Conservation (phyloP, 2,888 invertebrate genomes). For the Cephalotes varians region DNA sequence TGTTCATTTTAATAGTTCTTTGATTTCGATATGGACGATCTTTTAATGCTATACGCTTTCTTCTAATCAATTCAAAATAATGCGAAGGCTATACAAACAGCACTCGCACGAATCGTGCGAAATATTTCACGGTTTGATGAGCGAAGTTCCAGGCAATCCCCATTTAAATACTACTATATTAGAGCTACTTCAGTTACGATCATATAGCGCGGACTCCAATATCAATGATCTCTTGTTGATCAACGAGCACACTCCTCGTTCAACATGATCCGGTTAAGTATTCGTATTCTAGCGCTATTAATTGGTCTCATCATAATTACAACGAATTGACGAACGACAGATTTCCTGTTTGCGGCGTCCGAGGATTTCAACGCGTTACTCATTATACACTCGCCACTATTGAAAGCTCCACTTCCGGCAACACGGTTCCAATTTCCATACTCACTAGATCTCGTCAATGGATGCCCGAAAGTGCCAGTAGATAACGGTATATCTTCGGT, state of each 20-base stretch:
- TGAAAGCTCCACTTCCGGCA: conserved; percentile 66
- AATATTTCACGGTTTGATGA: conserved; percentile 28
- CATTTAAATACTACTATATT: conserved; percentile 23
- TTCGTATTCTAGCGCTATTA: conserved; percentile 19
- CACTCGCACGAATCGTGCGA: conserved; percentile 48
- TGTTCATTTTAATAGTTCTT: background rate
- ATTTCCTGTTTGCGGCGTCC: conserved; percentile 43
- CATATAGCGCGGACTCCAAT: background rate
- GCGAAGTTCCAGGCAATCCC: background rate
- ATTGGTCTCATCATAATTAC: conserved; percentile 38
- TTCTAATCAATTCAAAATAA: conserved; percentile 42
- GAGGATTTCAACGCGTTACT: conserved; percentile 26
- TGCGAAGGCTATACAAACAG: conserved; percentile 18
- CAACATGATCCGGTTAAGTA: background rate
- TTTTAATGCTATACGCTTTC: conserved; percentile 13
- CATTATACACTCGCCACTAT: conserved; percentile 37
- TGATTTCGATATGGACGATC: background rate
- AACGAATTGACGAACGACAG: conserved; percentile 37
- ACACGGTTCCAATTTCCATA: conserved; percentile 72
- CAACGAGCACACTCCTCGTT: background rate
- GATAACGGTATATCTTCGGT: conserved; percentile 60
- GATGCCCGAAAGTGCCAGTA: conserved; percentile 52
- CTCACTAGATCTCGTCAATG: conserved; percentile 36
- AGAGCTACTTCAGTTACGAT: background rate
- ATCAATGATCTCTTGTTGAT: conserved; percentile 24